Evolutionary conservation across 1,140 invertebrate species (phyloP), one percentile per base, ranked within the genome.

Genomic region (Fopius arisanus): DNA sequence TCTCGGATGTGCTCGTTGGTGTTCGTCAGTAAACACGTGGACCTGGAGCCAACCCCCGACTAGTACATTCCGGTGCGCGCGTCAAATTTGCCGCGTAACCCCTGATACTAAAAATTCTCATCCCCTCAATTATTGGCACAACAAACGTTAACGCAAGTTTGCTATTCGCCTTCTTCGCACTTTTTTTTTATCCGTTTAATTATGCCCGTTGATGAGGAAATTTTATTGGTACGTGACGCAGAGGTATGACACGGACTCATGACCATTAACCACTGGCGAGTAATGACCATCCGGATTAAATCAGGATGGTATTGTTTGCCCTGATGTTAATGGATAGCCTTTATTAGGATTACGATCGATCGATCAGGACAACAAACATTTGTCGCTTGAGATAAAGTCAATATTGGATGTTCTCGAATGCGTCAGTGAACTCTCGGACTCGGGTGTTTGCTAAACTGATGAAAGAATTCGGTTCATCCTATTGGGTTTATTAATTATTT

Each of bases 1-100:
- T n/a, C 41, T 86, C 86, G 86, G 65, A 5, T 2, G 0, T n/a
- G 7, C 65, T 80, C 84, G 85, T 10, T 28, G 0, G 3, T 3
- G 19, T 28, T 84, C 84, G 84, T 71, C 59, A 43, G 70, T 5
- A 62, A 86, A 79, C 86, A 87, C 86, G 86, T 87, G 86, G 84
- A 73, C 1, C 28, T 12, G 28, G 48, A 40, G 48, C 70, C 73
- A 77, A 77, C 70, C 67, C 67, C 48, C 14, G 26, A 0, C 19
- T 29, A 21, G 70, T 26, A 41, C 7, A 71, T 72, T 48, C 41
- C 75, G 59, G 68, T 48, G 66, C 72, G 28, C 62, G 43, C 69
- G 75, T 77, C 66, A 74, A 77, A 77, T 72, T 74, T 77, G 54
- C 72, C 72, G 75, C 75, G n/a, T 31, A 29, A 2, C 4, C 72